phyloP scores from a whole-genome alignment of 1,140 invertebrate species.

The Oncopeltus fasciatus region DNA sequence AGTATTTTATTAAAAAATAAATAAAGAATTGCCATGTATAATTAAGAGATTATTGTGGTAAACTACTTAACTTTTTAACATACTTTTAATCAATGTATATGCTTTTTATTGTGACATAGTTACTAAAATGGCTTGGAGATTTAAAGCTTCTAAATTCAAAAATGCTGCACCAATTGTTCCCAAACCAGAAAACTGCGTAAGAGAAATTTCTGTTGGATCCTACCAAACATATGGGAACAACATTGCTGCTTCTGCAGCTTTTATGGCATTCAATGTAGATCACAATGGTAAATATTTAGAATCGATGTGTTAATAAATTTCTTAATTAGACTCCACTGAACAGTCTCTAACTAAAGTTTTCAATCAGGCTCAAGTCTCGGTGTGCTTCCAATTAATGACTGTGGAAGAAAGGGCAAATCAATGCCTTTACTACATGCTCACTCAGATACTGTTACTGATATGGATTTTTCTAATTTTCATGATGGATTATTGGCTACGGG shows the following conservation, averaged over 20 bases:
- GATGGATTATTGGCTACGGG: conserved; percentile 79
- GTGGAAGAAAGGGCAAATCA: conserved; percentile 68
- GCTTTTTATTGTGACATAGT: neutral
- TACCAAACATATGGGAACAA: conserved; percentile 88
- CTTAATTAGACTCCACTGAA: too few species aligned
- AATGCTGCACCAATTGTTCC: conserved; percentile 87
- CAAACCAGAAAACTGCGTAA: conserved; percentile 77
- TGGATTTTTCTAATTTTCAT: conserved; percentile 89
- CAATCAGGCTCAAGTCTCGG: conserved; percentile 62
- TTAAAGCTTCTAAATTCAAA: conserved; percentile 93
- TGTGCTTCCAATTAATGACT: conserved; percentile 69
- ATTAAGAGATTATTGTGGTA: too few species aligned
- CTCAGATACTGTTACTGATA: conserved; percentile 81
- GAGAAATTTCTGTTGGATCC: conserved; percentile 75
- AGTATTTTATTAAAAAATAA: neutral
- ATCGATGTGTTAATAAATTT: neutral
- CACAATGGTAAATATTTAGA: conserved; percentile 39
- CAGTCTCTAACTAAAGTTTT: too few species aligned
- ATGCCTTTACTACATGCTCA: conserved; percentile 72
- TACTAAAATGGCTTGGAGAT: conserved; percentile 73
- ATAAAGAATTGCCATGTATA: neutral
- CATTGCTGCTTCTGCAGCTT: conserved; percentile 77
- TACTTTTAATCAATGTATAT: too few species aligned
- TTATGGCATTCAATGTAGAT: conserved; percentile 88
- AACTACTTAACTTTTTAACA: too few species aligned